Evolutionary conservation across 2,113 vertebrate species (phyloP), one percentile per base, ranked within the genome.

Genomic region (Trogon melanurus): DNA sequence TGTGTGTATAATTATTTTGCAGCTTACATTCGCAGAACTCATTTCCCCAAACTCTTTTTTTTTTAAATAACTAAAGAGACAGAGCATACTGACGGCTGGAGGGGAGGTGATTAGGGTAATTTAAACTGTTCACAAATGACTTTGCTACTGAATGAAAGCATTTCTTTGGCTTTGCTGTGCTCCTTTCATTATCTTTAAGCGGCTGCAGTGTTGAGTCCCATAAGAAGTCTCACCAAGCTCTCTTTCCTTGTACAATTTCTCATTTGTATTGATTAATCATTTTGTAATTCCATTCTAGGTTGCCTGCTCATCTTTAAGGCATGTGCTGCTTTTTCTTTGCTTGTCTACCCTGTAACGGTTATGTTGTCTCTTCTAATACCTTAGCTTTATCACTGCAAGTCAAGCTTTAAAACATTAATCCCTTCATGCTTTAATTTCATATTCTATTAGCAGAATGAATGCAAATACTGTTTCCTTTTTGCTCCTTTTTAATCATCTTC

Each of bases 231-330:
- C 96, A 98, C 95, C 97, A 94, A 98, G 97, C 96, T 98, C 98
- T 97, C 96, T 98, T 98, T 98, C 96, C 97, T 96, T 97, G 96
- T 97, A 96, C 94, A 93, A 79, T 97, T 97, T 97, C 97, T 97
- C 97, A 98, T 99, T 98, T 98, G 98, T 99, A 98, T 98, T 98
- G 98, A 99, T 99, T 98, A 98, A 99, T 98, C 98, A 98, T 98
- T 98, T 98, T 98, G 98, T 98, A 98, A 98, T 98, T 98, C 98
- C 97, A 98, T 98, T 98, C 97, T 97, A 96, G 97, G 97, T 98
- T 98, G 98, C 98, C 98, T 96, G 97, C 97, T 98, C 98, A 98
- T 99, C 98, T 98, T 98, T 97, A 98, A 98, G 98, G 98, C 98
- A 93, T 89, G 95, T 95, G 95, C 96, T 91, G 81, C 90, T 98